A percentile compares a stretch with the other conserved stretches of the same genome.
phyloP scores from a whole-genome alignment of 2,113 vertebrate genomes.

The Fulica atra region DNA sequence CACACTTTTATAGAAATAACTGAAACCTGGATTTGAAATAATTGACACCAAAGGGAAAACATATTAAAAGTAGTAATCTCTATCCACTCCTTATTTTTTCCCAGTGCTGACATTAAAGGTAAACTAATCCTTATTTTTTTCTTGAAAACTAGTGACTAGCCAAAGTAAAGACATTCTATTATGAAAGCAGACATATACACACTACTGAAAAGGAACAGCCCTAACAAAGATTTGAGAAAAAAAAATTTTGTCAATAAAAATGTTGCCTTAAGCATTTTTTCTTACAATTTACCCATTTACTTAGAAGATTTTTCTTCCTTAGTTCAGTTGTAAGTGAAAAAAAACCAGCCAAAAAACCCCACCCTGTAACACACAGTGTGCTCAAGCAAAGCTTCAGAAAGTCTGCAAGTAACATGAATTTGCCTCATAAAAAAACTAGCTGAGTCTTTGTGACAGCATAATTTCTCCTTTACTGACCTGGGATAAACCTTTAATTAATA shows the following conservation, averaged over 20 bases:
- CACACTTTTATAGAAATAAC: constrained; percentile 69
- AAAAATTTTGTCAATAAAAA: neutral
- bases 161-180: neutral
- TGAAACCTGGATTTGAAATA: constrained; percentile 75
- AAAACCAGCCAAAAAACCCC: neutral
- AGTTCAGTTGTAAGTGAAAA: neutral
- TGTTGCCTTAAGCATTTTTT: neutral
- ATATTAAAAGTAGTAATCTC: constrained; percentile 67
- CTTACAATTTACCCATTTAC: neutral
- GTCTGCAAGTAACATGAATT: neutral
- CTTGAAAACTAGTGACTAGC: constrained; percentile 45
- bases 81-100: constrained; percentile 44
- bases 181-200: neutral
- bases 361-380: neutral
- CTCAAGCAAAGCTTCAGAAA: neutral
- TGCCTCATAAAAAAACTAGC: neutral
- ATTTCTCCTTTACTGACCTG: neutral
- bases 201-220: neutral
- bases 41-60: constrained; percentile 77
- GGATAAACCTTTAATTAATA: neutral
- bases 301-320: constrained; percentile 15
- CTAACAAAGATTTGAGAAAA: neutral
- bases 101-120: constrained; percentile 45
- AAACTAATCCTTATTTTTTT: constrained; percentile 44
- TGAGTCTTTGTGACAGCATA: neutral